A percentile compares a stretch with the other conserved stretches of the same genome.
Evolutionary conservation across 2,113 vertebrate species (phyloP).

Genomic region (Poicephalus gulielmi): DNA sequence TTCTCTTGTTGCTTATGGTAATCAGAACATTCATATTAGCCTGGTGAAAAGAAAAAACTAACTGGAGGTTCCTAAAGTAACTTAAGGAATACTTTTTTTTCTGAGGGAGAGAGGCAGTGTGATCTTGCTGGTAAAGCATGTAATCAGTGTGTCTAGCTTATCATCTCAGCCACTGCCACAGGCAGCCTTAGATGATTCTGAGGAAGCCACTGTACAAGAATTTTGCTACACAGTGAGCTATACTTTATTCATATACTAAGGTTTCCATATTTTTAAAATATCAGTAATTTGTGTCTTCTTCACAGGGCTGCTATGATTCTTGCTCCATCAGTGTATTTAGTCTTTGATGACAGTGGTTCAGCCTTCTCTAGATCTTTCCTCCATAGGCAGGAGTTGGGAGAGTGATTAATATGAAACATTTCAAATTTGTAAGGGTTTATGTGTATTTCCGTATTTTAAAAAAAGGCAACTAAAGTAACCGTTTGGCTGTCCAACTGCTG

Average conservation of each 20-base stretch:
- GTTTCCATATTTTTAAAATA: not conserved
- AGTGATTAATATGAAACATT: not conserved
- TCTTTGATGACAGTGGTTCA: not conserved
- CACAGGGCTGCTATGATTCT: not conserved
- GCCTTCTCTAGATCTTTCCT: not conserved
- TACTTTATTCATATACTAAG: rapidly evolving
- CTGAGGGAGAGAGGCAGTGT: not conserved
- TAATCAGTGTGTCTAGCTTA: constrained; percentile 25
- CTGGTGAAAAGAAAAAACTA: not conserved
- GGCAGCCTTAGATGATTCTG: not conserved
- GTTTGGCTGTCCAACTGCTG: not conserved
- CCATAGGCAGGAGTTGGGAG: not conserved
- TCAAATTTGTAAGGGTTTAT: not conserved
- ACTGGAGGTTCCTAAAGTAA: not conserved
- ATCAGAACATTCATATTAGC: constrained; percentile 13
- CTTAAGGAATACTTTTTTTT: not conserved
- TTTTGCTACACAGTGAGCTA: not conserved
- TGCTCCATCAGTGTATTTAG: not conserved
- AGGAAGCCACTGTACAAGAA: not conserved
- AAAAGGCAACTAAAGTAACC: not conserved
- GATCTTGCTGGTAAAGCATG: not conserved
- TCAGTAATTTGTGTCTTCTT: not conserved
- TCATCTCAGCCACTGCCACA: not conserved
- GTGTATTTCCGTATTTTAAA: not conserved
- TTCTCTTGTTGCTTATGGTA: constrained; percentile 37